Evolutionary conservation across 2,888 invertebrate genomes (phyloP).

Genomic region (Cacoxenus indagator): DNA sequence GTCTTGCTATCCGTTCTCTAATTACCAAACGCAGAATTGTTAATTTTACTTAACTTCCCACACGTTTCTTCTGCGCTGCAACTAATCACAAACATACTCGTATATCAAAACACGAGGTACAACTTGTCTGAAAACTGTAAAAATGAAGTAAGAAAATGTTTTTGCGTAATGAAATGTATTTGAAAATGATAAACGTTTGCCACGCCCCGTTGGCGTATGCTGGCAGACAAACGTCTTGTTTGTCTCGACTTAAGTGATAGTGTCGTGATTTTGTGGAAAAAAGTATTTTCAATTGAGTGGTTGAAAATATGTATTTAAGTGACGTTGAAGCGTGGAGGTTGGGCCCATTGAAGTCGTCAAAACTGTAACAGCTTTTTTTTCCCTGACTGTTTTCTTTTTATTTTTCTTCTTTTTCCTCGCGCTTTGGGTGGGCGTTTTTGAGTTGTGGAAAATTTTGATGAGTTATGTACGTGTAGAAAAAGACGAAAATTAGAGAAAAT

Average conservation of each 20-base stretch:
- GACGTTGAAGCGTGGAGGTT: neutral
- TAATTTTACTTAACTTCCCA: too few species aligned
- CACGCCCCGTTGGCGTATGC: neutral
- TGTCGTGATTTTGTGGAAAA: constrained; percentile 49
- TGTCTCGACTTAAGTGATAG: constrained; percentile 55
- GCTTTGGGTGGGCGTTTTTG: neutral
- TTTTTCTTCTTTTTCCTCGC: neutral
- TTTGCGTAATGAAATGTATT: constrained; percentile 32
- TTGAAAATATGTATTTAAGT: constrained; percentile 9
- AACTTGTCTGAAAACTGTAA: constrained; percentile 33
- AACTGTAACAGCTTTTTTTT: neutral
- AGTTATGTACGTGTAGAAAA: constrained; percentile 19
- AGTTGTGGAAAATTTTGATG: neutral
- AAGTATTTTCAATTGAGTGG: constrained; percentile 1
- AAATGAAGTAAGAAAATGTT: constrained; percentile 27
- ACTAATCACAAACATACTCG: neutral
- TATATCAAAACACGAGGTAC: neutral
- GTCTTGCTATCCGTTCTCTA: too few species aligned
- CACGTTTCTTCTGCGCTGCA: too few species aligned
- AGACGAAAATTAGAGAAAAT: constrained; percentile 41
- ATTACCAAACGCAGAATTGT: too few species aligned
- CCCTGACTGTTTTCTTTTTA: neutral
- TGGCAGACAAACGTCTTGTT: constrained; percentile 53
- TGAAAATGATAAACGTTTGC: constrained; percentile 39
- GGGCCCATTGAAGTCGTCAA: neutral